Evolutionary conservation across 2,888 invertebrate species (phyloP).

Genomic region (Ernsta delagoae): DNA sequence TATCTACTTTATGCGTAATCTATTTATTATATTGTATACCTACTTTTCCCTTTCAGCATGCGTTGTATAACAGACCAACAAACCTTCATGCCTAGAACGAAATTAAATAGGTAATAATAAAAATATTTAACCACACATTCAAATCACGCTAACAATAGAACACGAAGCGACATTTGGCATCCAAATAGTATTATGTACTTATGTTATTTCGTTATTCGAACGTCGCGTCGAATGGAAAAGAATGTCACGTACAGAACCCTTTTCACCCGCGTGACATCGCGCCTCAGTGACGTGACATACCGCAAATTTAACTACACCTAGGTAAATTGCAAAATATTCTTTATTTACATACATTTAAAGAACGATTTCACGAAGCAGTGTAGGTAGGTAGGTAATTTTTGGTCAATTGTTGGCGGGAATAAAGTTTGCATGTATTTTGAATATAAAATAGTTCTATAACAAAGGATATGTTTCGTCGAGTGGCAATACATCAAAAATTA

Average conservation of each 20-base stretch:
- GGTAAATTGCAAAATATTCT: background rate
- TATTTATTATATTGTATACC: no score
- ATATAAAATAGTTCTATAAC: constrained; percentile 13
- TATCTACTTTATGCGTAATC: no score
- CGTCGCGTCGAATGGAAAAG: constrained; percentile 23
- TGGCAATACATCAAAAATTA: constrained; percentile 5
- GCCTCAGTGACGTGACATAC: constrained; percentile 13
- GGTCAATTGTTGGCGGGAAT: constrained; percentile 24
- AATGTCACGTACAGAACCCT: constrained; percentile 40
- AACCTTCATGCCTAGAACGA: background rate
- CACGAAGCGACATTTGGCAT: constrained; percentile 8
- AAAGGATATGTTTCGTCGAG: constrained; percentile 11
- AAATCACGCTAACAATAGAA: constrained; percentile 2
- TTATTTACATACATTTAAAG: background rate
- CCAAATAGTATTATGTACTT: constrained; percentile 27
- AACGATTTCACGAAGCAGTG: background rate
- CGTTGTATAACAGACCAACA: no score
- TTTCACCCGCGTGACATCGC: constrained; percentile 27
- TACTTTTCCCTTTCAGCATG: no score
- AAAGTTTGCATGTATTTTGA: constrained; percentile 30
- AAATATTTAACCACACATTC: background rate
- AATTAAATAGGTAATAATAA: background rate
- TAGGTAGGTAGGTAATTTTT: background rate
- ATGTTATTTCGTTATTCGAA: constrained; percentile 21
- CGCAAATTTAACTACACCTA: constrained; percentile 13